phyloP scores from a whole-genome alignment of 2,797 vertebrate genomes.

The Muraenolepis orangiensis region DNA sequence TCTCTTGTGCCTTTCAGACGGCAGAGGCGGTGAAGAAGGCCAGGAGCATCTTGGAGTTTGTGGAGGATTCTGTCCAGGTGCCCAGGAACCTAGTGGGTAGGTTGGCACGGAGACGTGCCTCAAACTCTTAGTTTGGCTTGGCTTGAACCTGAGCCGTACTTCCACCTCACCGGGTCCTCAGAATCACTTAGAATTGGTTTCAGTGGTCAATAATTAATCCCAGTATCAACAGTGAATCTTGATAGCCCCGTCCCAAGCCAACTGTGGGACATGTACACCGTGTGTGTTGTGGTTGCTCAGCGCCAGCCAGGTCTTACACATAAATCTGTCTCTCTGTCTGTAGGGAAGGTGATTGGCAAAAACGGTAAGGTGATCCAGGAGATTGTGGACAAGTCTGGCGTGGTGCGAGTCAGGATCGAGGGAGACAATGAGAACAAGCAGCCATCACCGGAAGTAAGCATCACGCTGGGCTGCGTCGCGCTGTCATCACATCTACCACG shows the following conservation, averaged over 20 bases:
- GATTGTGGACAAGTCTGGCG: slow-evolving; percentile 98
- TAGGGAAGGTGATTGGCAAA: slow-evolving; percentile 99
- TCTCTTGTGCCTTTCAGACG: slow-evolving; percentile 69
- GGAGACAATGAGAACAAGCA: slow-evolving; percentile 97
- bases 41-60: slow-evolving; percentile 91
- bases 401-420: slow-evolving; percentile 96
- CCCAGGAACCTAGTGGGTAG: slow-evolving; percentile 95
- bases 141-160: not conserved
- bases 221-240: not conserved
- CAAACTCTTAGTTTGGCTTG: not conserved
- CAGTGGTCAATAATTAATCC: not conserved
- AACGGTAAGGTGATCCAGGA: slow-evolving; percentile 99
- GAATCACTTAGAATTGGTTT: not conserved
- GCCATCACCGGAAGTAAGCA: slow-evolving; percentile 90
- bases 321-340: slow-evolving; percentile 11
- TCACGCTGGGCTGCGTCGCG: slow-evolving; percentile 1
- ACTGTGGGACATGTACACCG: not conserved
- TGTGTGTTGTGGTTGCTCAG: not conserved
- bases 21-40: slow-evolving; percentile 94
- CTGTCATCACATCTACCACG: slow-evolving; percentile 14
- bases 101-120: slow-evolving; percentile 38
- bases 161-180: not conserved
- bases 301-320: not conserved
- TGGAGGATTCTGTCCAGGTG: slow-evolving; percentile 97
- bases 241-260: not conserved